phyloP scores from a whole-genome alignment of 2,113 vertebrate genomes.

The Falcunculus frontatus region DNA sequence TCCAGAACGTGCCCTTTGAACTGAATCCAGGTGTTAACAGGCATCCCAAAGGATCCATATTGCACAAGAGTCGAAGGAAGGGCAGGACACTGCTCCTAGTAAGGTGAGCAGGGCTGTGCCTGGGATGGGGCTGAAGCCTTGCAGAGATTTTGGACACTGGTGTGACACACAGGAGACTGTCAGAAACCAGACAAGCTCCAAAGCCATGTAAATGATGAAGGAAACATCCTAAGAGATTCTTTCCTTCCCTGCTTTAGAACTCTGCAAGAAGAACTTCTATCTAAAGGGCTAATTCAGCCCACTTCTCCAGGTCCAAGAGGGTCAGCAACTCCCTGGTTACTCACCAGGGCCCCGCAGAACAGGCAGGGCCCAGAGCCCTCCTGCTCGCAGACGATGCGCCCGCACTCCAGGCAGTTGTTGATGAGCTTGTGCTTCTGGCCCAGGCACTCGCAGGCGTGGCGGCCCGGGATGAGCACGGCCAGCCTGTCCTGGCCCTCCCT shows the following conservation, averaged over 20 bases:
- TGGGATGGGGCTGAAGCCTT: not conserved
- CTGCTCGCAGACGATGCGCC: conserved; percentile 93
- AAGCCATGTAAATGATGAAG: not conserved
- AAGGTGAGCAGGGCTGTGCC: not conserved
- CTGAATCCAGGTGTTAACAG: not conserved
- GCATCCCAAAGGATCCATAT: not conserved
- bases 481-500: conserved; percentile 91
- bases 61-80: not conserved
- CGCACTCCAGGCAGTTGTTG: conserved; percentile 94
- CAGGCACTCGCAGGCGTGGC: conserved; percentile 88
- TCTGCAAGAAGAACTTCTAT: not conserved
- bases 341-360: conserved; percentile 90
- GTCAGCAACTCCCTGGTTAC: not conserved
- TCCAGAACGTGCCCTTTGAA: not conserved
- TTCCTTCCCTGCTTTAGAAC: not conserved
- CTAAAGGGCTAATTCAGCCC: not conserved
- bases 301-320: accelerated
- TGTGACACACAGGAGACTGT: not conserved
- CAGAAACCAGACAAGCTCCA: not conserved
- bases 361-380: conserved; percentile 94
- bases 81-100: not conserved
- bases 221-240: not conserved
- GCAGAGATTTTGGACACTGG: not conserved
- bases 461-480: conserved; percentile 85
- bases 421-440: conserved; percentile 94